These are phyloP conservation scores for Tachina fera DNA, from an alignment of 2,888 invertebrate species.

Conservation along the genomic window DNA sequence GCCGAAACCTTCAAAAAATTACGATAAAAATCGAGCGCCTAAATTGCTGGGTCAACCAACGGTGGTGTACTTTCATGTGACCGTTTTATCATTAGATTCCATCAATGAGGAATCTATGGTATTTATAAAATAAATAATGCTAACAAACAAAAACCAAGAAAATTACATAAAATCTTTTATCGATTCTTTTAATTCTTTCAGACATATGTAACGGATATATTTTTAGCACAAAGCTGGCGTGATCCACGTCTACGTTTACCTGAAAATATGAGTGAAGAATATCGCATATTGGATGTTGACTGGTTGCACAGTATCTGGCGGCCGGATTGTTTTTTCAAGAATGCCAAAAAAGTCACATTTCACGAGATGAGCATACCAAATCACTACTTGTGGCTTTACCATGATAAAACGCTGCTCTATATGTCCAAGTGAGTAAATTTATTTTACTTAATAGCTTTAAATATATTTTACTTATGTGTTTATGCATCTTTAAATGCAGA, in stretches of 20 bases:
- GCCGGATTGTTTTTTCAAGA: conserved; percentile 96
- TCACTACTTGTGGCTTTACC: conserved; percentile 95
- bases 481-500: conserved; percentile 83
- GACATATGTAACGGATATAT: conserved; percentile 97
- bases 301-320: conserved; percentile 96
- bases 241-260: conserved; percentile 94
- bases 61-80: conserved; percentile 94
- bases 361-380: conserved; percentile 98
- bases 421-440: conserved; percentile 92
- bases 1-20: conserved; percentile 92
- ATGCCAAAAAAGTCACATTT: conserved; percentile 96
- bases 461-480: neutral
- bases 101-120: conserved; percentile 97
- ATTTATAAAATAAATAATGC: conserved; percentile 3
- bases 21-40: conserved; percentile 95
- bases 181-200: conserved; percentile 79
- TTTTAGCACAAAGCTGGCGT: conserved; percentile 95
- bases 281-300: conserved; percentile 93
- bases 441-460: conserved; percentile 65
- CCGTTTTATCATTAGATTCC: conserved; percentile 95
- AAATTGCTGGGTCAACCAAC: conserved; percentile 93
- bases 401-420: conserved; percentile 94
- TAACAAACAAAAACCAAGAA: neutral
- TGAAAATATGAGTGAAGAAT: conserved; percentile 97
- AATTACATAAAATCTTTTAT: neutral